Evolutionary conservation across 2,113 vertebrate species (phyloP), one percentile per base, ranked within the genome.

Genomic region (Phalacrocorax aristotelis): DNA sequence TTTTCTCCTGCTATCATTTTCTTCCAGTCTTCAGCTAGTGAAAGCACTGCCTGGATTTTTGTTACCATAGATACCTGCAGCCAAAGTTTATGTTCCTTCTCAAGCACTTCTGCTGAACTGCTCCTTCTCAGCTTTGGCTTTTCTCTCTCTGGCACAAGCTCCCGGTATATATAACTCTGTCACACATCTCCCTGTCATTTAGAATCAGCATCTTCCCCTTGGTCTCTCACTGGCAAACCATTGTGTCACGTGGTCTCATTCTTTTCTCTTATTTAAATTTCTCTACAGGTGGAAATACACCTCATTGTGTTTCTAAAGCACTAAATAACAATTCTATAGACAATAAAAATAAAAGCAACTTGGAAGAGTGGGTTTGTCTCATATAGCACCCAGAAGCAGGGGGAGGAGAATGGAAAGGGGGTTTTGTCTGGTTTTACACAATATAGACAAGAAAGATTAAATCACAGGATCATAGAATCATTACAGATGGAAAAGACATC

Each of bases 401-500:
- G 6, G 8, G 34, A 71, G 17, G 8, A 79, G 9, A 30, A 72
- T 0, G 0, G 25, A 87, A 87, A 75, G 4, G 3, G 12, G 6
- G 9, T 6, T 4, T 4, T 49, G 42, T 36, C 48, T 68, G 11
- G 8, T 90, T 85, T 89, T 68, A 42, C 4, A 30, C 21, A 23
- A 46, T 38, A 70, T 2, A 68, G 18, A 79, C 12, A 42, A 20
- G 26, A 85, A 78, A 87, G 55, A 46, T 6, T 55, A 42, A 18
- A 46, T 17, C 44, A 46, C 8, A 46, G 44, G 18, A 46, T 46
- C 44, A 46, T 7, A 46, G 44, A 46, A 46, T 46, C 44, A 46
- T 46, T 46, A 18, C 16, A 17, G 44, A 18, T 46, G 17, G 44
- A 46, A 46, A 46, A 46, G 44, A 46, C 44, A 16, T 46, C 44